Conservation (phyloP, 2,888 invertebrate genomes). For the Epinotia bilunana region DNA sequence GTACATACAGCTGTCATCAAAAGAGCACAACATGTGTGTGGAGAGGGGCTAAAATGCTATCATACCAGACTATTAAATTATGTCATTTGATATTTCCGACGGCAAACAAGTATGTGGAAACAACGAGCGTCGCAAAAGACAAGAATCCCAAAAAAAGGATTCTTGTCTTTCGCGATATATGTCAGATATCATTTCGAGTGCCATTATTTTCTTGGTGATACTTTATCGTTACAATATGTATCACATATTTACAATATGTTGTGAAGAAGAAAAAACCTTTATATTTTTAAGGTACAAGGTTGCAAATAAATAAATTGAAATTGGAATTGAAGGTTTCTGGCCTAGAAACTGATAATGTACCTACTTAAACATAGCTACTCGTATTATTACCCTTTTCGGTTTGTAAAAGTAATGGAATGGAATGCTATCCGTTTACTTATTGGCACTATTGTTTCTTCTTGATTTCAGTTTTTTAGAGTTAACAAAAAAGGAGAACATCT, state of each 20-base stretch:
- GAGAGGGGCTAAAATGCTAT: neutral
- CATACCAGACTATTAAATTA: slow-evolving; percentile 22
- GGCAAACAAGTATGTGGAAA: slow-evolving; percentile 14
- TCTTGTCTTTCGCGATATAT: slow-evolving; percentile 22
- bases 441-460: too few relatives aligned
- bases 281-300: neutral
- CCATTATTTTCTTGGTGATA: slow-evolving; percentile 18
- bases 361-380: too few relatives aligned
- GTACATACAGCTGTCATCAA: too few relatives aligned
- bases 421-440: too few relatives aligned
- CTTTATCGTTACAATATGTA: neutral
- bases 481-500: too few relatives aligned
- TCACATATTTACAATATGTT: too few relatives aligned
- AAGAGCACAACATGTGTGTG: too few relatives aligned
- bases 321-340: too few relatives aligned
- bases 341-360: neutral
- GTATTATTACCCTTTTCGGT: neutral
- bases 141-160: too few relatives aligned
- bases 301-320: too few relatives aligned
- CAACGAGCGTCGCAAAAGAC: too few relatives aligned
- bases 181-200: slow-evolving; percentile 14
- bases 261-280: neutral
- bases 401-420: neutral
- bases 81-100: slow-evolving; percentile 28
- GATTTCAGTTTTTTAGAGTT: too few relatives aligned